Conservation (phyloP, 2,113 vertebrate species). For the Gracilinanus agilis region DNA sequence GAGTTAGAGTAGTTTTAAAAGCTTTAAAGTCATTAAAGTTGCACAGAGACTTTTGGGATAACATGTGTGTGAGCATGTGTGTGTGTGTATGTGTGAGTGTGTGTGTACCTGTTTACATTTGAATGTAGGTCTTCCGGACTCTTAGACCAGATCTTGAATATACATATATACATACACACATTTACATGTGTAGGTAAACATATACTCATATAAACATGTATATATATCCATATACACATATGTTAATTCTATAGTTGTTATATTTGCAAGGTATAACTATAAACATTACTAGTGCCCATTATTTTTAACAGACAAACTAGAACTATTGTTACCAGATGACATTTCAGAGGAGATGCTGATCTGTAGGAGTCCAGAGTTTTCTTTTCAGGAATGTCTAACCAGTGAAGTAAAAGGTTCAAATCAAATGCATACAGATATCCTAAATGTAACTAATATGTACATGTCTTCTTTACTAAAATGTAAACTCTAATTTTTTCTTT, state of each 20-base stretch:
- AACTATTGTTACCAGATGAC: background rate
- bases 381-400: background rate
- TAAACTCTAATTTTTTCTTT: background rate
- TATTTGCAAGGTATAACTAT: background rate
- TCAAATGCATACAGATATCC: background rate
- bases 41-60: background rate
- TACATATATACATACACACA: background rate
- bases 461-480: background rate
- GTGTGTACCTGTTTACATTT: background rate
- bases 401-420: background rate
- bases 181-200: background rate
- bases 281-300: background rate
- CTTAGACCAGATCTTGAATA: background rate
- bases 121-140: background rate
- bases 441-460: background rate
- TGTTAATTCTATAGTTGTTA: background rate
- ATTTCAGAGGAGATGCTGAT: background rate
- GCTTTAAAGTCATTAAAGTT: background rate
- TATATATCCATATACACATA: background rate
- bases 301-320: background rate
- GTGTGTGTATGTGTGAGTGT: too few relatives aligned
- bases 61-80: accelerated
- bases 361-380: background rate
- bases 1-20: background rate
- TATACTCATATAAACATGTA: background rate